Percentiles rank a stretch among this genome's conserved stretches.
Evolutionary conservation across 2,797 vertebrate genomes (phyloP).

Genomic region (Brachyrhaphis roseni): DNA sequence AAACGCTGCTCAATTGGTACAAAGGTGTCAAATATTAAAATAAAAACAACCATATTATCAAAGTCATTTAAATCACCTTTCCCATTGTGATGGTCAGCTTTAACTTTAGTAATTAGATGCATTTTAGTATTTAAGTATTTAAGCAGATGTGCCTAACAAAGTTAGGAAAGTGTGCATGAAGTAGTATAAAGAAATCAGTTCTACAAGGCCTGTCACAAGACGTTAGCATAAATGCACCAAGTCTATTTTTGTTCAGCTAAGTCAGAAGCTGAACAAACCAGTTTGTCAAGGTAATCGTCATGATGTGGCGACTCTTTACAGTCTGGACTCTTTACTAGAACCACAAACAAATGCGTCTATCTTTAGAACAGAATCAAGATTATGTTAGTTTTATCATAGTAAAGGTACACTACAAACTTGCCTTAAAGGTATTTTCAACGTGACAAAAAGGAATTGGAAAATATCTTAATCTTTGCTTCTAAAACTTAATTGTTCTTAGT

Average conservation of each 20-base stretch:
- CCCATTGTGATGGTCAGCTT: background rate
- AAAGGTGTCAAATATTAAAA: too few relatives aligned
- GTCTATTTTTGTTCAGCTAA: background rate
- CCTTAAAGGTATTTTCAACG: background rate
- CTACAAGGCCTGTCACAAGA: background rate
- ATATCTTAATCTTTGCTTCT: background rate
- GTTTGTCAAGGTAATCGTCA: background rate
- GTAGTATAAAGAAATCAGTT: background rate
- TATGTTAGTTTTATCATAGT: background rate
- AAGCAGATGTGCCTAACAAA: background rate
- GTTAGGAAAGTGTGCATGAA: background rate
- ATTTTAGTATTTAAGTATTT: background rate
- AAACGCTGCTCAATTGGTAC: too few relatives aligned
- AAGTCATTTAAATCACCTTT: background rate
- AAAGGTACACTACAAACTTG: background rate
- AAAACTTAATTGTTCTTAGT: background rate
- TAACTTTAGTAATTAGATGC: background rate
- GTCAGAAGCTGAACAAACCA: background rate
- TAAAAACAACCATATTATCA: background rate
- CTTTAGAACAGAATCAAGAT: background rate
- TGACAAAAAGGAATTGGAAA: background rate
- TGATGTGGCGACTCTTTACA: background rate
- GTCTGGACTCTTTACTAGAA: background rate
- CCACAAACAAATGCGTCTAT: background rate
- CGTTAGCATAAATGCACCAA: background rate